Conservation (phyloP, 2,113 vertebrate genomes). For the Sceloporus tristichus region DNA sequence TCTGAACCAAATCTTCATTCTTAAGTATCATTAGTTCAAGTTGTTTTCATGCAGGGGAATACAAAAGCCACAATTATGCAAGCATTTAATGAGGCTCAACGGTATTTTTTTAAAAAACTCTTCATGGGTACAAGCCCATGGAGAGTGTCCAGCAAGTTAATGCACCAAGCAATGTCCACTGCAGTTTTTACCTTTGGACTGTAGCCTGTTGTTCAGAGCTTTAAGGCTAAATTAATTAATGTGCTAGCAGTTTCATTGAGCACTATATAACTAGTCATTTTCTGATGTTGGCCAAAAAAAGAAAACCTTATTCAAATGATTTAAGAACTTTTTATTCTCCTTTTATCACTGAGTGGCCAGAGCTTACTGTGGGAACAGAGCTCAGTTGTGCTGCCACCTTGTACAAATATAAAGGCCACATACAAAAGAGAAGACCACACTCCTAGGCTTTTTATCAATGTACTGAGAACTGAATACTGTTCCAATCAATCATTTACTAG, state of each 20-base stretch:
- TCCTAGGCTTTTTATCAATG: background rate
- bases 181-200: background rate
- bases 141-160: conserved; percentile 1
- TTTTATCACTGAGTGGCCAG: background rate
- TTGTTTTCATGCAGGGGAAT: conserved; percentile 22
- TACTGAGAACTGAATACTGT: background rate
- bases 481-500: background rate
- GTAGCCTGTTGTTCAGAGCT: background rate
- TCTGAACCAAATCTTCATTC: background rate
- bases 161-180: background rate
- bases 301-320: background rate
- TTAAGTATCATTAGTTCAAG: conserved; percentile 1
- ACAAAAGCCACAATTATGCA: conserved; percentile 6
- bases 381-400: background rate
- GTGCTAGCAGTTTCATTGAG: conserved; percentile 11
- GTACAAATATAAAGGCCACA: background rate
- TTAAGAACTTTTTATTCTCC: background rate
- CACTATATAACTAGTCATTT: background rate
- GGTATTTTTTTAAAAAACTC: background rate
- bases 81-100: background rate
- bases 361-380: background rate
- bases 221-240: background rate
- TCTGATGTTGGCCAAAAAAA: background rate
- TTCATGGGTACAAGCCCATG: background rate
- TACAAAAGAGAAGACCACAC: background rate